These are phyloP conservation scores for Bombus confusus DNA, from an alignment of 1,140 invertebrate genomes.

Conservation along the genomic window DNA sequence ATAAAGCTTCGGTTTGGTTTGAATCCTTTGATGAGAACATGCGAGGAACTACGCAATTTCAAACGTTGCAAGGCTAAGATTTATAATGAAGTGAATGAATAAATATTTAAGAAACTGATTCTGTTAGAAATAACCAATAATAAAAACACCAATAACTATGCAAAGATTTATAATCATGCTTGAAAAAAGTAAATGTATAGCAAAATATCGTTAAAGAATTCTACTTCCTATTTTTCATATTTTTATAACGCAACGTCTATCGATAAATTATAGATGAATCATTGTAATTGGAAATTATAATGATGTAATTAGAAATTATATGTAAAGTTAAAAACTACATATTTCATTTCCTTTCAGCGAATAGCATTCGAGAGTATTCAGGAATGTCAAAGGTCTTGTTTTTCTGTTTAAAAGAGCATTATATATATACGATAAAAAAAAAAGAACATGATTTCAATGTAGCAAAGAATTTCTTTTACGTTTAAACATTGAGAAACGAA, in stretches of 20 bases:
- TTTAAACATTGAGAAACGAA: neutral
- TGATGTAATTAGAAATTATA: neutral
- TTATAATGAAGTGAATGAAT: no score
- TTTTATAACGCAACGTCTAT: neutral
- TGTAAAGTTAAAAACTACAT: neutral
- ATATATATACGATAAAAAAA: neutral
- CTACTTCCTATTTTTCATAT: neutral
- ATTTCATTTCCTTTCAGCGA: neutral
- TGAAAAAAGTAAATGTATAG: neutral
- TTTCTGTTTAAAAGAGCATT: neutral
- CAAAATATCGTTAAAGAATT: neutral
- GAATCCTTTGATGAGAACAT: no score
- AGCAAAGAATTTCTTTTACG: neutral
- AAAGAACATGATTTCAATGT: neutral
- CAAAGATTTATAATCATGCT: no score
- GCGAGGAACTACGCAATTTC: no score
- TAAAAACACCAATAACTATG: no score
- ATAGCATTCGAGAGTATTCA: neutral
- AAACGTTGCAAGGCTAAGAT: no score
- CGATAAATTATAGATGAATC: neutral
- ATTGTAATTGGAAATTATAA: neutral
- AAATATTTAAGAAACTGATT: no score
- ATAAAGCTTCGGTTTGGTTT: neutral
- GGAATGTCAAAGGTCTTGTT: neutral
- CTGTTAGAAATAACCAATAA: no score